Conservation (phyloP, 2,113 vertebrate genomes). For the Atrichornis clamosus region DNA sequence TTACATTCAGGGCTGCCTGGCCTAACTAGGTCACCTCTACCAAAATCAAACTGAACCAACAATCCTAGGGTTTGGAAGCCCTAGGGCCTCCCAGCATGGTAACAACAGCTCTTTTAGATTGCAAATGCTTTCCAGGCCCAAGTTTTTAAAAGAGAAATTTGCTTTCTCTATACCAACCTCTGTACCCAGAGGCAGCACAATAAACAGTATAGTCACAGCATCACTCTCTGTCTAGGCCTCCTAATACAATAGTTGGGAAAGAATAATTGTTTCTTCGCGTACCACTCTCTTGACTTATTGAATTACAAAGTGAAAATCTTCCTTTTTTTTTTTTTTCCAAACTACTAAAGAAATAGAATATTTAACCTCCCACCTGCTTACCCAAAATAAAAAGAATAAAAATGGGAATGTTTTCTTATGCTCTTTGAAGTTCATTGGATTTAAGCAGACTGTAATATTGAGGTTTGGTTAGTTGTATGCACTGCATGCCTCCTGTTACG, state of each 20-base stretch:
- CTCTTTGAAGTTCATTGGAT: conserved; percentile 24
- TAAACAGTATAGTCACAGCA: not conserved
- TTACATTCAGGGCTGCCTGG: not conserved
- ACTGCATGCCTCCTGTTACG: not conserved
- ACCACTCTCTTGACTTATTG: not conserved
- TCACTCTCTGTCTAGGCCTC: not conserved
- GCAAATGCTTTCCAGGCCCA: not conserved
- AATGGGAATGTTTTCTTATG: not conserved
- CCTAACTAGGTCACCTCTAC: conserved; percentile 24
- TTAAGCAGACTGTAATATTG: not conserved
- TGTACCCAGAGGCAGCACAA: not conserved
- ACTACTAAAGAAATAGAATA: not conserved
- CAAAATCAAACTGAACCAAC: conserved; percentile 27
- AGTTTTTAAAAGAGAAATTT: not conserved
- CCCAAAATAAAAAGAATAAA: conserved; percentile 1
- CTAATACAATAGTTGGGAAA: not conserved
- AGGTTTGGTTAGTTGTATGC: not conserved
- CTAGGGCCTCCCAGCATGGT: not conserved
- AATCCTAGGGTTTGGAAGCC: not conserved
- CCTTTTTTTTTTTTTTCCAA: accelerated
- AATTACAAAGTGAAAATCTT: not conserved
- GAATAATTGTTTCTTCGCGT: not conserved
- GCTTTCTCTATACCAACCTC: not conserved
- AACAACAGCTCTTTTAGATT: not conserved
- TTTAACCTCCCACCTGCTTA: conserved; percentile 11